These are phyloP conservation scores for Calosoma granatense DNA, from an alignment of 1,140 invertebrate genomes.

Conservation along the genomic window DNA sequence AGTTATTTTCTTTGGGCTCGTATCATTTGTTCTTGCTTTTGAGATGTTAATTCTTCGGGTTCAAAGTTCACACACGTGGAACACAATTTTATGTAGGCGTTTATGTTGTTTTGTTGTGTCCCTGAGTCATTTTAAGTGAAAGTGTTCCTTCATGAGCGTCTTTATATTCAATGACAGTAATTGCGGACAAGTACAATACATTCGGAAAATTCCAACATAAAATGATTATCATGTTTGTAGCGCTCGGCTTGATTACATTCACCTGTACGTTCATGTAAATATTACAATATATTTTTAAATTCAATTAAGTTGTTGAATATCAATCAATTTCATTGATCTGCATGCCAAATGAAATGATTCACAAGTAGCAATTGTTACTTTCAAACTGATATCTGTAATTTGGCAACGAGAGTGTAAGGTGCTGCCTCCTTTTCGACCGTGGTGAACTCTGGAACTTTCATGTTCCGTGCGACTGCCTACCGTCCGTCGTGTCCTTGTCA, in stretches of 20 bases:
- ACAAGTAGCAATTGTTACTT: not conserved
- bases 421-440: not conserved
- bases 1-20: not conserved
- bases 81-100: not conserved
- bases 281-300: not conserved
- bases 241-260: too few species aligned
- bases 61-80: not conserved
- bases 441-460: not conserved
- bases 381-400: not conserved
- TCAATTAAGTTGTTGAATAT: not conserved
- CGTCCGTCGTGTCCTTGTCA: not conserved
- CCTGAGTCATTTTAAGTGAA: not conserved
- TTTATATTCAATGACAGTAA: too few species aligned
- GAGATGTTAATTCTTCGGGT: not conserved
- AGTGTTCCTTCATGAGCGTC: too few species aligned
- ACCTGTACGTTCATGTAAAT: not conserved
- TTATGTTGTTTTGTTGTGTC: not conserved
- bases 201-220: too few species aligned
- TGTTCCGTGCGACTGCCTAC: not conserved
- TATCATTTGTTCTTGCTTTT: not conserved
- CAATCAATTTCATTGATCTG: not conserved
- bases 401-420: not conserved
- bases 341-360: not conserved
- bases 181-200: too few species aligned
- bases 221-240: too few species aligned